phyloP scores from a whole-genome alignment of 2,113 vertebrate species.

The Gavialis gangeticus region DNA sequence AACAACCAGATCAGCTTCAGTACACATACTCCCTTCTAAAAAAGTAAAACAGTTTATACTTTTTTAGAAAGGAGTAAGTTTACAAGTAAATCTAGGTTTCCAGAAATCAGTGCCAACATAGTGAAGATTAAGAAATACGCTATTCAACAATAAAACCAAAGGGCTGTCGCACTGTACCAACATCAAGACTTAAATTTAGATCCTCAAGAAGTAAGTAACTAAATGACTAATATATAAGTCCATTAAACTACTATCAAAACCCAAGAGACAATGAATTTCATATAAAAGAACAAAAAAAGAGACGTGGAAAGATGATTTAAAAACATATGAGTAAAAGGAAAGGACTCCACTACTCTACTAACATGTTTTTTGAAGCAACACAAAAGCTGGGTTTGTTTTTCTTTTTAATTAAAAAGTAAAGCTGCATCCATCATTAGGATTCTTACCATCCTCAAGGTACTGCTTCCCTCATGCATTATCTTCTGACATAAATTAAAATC shows the following conservation, averaged over 20 bases:
- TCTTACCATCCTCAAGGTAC: background rate
- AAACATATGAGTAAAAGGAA: background rate
- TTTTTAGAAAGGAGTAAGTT: background rate
- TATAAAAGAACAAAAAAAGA: background rate
- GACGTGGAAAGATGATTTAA: background rate
- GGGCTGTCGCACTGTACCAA: conserved; percentile 29
- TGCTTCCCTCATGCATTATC: background rate
- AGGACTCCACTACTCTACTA: background rate
- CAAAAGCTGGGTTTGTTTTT: background rate
- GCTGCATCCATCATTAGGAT: background rate
- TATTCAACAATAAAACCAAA: conserved; percentile 33
- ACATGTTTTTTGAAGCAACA: background rate
- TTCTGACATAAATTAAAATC: background rate
- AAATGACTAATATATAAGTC: background rate
- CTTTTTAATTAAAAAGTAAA: background rate
- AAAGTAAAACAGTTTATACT: background rate
- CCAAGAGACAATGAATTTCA: background rate
- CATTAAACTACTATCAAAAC: background rate
- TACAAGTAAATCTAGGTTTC: background rate
- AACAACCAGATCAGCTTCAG: background rate
- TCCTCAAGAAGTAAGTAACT: background rate
- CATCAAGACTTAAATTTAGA: background rate
- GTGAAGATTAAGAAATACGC: background rate
- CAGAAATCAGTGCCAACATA: background rate
- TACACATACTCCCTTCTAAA: background rate